Evolutionary conservation across 2,888 invertebrate species (phyloP), one percentile per base, ranked within the genome.

Genomic region (Carterocephalus palaemon): DNA sequence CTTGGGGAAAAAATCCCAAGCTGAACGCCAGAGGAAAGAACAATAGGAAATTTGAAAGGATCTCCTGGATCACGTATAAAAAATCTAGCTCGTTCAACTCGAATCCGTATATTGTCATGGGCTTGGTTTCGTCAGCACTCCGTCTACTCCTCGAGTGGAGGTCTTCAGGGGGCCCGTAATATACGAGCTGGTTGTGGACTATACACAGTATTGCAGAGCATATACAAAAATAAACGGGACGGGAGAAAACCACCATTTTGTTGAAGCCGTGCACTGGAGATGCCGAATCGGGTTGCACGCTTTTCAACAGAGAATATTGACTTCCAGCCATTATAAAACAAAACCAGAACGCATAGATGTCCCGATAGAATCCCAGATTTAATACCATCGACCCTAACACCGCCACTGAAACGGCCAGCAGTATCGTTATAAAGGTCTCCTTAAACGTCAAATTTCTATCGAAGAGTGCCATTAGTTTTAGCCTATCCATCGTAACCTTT

Each of bases 261-360:
- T 99, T 99, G 69, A 97, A 98, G 6, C 98, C 98, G 76, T 99
- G 99, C 23, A 98, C 97, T 0, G 99, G 99, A 1, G 99, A 99
- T 0, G 99, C 95, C 0, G 99, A 97, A 78, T 99, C 99, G 0
- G 99, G 99, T 69, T 99, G 99, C 1, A 99, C 99, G 57, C 98
- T 98, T 84, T 98, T 99, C 53, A 98, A 82, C 54, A 99, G 84
- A 0, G 97, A 98, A 78, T 99, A 99, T 77, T 99, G 99, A 65
- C 98, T 97, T 8, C 97, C 94, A 1, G 99, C 99, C 61, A 98
- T 96, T n/a, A 98, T 95, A 60, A 98, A 95, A 82, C 98, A 98
- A 77, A 99, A 97, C 67, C 97, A 88, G 74, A 99, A 95, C 8
- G 98, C 95, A 62, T 93, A 94, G 40, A 98, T 90, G 73, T 99